phyloP scores from a whole-genome alignment of 2,797 vertebrate species.

The Rhinophrynus dorsalis region DNA sequence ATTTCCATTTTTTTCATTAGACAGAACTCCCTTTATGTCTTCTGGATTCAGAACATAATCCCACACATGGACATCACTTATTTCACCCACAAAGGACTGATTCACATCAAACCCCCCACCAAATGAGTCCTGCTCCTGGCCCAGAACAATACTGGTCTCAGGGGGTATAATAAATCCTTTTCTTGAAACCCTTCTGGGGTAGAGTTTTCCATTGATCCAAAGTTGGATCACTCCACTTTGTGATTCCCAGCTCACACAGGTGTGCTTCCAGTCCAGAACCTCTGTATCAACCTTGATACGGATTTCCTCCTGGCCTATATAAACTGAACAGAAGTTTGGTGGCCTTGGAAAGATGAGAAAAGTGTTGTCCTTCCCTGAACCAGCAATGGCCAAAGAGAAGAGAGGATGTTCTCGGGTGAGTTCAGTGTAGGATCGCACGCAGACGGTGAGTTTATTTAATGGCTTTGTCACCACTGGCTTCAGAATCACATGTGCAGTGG shows the following conservation, averaged over 20 bases:
- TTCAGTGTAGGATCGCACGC: slow-evolving; percentile 16
- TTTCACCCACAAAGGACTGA: slow-evolving; percentile 73
- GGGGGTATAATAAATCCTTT: slow-evolving; percentile 63
- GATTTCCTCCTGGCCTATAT: neutral
- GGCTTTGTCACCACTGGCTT: neutral
- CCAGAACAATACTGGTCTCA: slow-evolving; percentile 64
- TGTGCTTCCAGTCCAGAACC: neutral
- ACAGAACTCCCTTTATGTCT: too few species aligned
- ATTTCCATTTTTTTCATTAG: too few species aligned
- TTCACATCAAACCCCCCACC: slow-evolving; percentile 59
- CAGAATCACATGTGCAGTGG: neutral
- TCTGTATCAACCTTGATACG: neutral
- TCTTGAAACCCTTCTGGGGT: slow-evolving; percentile 71
- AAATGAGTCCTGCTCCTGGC: slow-evolving; percentile 73
- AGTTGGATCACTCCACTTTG: neutral
- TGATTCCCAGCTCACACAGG: slow-evolving; percentile 26
- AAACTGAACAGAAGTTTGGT: neutral
- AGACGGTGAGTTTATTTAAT: neutral
- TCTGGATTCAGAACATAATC: slow-evolving; percentile 60
- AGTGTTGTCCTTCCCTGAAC: neutral
- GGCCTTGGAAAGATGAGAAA: neutral
- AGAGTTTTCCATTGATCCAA: slow-evolving; percentile 65
- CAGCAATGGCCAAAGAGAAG: slow-evolving; percentile 11
- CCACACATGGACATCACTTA: slow-evolving; percentile 74
- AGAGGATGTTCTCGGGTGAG: slow-evolving; percentile 10